phyloP scores from a whole-genome alignment of 2,888 invertebrate species.

The Cremastinae sp. region DNA sequence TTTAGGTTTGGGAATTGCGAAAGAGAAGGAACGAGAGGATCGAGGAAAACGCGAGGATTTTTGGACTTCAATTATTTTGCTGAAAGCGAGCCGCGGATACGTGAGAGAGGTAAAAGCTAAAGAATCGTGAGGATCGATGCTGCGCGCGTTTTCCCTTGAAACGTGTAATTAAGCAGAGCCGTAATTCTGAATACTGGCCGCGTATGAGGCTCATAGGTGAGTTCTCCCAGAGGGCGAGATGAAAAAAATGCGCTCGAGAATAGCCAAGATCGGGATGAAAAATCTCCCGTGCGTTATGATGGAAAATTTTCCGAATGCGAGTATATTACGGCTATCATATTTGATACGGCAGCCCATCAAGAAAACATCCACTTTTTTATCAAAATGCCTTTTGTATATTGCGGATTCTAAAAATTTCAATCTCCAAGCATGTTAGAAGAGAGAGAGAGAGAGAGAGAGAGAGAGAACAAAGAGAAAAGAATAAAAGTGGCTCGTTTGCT shows the following conservation, averaged over 20 bases:
- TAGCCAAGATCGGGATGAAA: not conserved
- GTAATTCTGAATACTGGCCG: slow-evolving; percentile 48
- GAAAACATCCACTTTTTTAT: not conserved
- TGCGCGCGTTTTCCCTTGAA: slow-evolving; percentile 32
- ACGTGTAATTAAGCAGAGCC: slow-evolving; percentile 54
- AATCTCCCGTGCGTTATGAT: slow-evolving; percentile 29
- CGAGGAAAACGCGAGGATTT: slow-evolving; percentile 37
- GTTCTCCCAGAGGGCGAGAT: slow-evolving; percentile 22
- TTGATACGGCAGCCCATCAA: not conserved
- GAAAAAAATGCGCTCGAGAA: slow-evolving; percentile 3
- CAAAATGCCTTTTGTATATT: not conserved
- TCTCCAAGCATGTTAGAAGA: no score
- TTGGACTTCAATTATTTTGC: slow-evolving; percentile 54
- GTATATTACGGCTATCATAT: not conserved
- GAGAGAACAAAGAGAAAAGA: no score
- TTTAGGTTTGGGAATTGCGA: slow-evolving; percentile 19
- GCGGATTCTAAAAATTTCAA: no score
- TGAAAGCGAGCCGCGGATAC: no score
- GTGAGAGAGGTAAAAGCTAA: slow-evolving; percentile 25
- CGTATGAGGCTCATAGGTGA: slow-evolving; percentile 14
- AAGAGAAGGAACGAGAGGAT: slow-evolving; percentile 3
- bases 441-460: no score
- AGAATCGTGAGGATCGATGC: slow-evolving; percentile 35
- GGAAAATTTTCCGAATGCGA: slow-evolving; percentile 33
- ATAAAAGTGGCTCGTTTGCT: no score